Evolutionary conservation across 2,113 vertebrate species (phyloP).

Genomic region (Ramphastos sulfuratus): DNA sequence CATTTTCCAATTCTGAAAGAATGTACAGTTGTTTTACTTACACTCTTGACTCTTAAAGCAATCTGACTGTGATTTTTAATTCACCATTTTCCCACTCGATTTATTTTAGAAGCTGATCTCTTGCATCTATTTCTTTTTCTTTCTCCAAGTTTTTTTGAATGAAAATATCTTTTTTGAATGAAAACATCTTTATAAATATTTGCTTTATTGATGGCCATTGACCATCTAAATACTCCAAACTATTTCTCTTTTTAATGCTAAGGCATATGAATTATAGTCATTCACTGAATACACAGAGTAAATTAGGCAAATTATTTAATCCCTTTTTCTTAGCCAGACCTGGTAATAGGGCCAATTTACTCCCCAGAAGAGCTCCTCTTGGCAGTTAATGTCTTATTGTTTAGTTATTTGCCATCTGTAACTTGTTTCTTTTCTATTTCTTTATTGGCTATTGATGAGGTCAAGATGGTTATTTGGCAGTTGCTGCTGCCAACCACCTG

Average conservation of each 20-base stretch:
- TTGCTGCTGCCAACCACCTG: slow-evolving; percentile 5
- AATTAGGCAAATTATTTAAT: neutral
- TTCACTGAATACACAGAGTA: neutral
- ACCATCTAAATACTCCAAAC: neutral
- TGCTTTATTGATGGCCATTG: neutral
- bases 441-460: slow-evolving; percentile 29
- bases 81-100: neutral
- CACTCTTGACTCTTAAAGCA: neutral
- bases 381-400: neutral
- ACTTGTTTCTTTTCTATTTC: slow-evolving; percentile 16
- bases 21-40: neutral
- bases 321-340: neutral
- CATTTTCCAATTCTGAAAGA: neutral
- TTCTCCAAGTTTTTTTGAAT: neutral
- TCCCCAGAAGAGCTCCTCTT: neutral
- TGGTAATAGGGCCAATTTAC: neutral
- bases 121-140: neutral
- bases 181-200: neutral
- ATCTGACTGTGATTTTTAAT: neutral
- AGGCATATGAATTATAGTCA: neutral
- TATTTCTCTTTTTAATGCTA: neutral
- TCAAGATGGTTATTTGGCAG: neutral
- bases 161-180: neutral
- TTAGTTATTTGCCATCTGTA: slow-evolving; percentile 37
- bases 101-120: neutral